Percentiles rank a stretch among this genome's conserved stretches.
These are phyloP conservation scores for Eonycteris spelaea DNA, from an alignment of 2,113 vertebrate genomes.

Conservation along the genomic window DNA sequence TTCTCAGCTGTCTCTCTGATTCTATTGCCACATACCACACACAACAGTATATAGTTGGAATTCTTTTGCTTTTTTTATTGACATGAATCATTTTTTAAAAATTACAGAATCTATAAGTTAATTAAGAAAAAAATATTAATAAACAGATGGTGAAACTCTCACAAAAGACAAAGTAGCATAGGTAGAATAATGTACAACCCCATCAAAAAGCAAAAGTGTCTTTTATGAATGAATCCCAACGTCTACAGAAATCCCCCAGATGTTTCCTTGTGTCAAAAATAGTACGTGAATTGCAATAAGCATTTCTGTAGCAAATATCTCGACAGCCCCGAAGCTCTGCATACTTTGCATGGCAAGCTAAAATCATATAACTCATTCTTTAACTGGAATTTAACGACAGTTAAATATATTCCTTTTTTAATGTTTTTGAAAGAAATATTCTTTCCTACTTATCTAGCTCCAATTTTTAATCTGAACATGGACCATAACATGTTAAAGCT, in stretches of 20 bases:
- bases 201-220: not conserved
- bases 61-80: not conserved
- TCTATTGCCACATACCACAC: not conserved
- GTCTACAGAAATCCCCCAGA: not conserved
- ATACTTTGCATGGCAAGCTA: not conserved
- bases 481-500: not conserved
- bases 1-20: not conserved
- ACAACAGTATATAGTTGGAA: not conserved
- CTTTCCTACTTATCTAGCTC: not conserved
- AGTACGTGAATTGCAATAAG: not conserved
- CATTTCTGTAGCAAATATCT: not conserved
- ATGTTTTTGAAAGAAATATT: not conserved
- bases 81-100: not conserved
- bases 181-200: not conserved
- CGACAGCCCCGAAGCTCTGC: not conserved
- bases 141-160: not conserved
- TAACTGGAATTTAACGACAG: not conserved
- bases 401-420: not conserved
- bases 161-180: not conserved
- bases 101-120: not conserved
- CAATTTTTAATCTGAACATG: not conserved
- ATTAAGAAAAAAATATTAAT: constrained; percentile 31
- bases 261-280: not conserved
- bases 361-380: not conserved
- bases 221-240: not conserved